Evolutionary conservation across 2,888 invertebrate genomes (phyloP).

Genomic region (Trichopria drosophilae): DNA sequence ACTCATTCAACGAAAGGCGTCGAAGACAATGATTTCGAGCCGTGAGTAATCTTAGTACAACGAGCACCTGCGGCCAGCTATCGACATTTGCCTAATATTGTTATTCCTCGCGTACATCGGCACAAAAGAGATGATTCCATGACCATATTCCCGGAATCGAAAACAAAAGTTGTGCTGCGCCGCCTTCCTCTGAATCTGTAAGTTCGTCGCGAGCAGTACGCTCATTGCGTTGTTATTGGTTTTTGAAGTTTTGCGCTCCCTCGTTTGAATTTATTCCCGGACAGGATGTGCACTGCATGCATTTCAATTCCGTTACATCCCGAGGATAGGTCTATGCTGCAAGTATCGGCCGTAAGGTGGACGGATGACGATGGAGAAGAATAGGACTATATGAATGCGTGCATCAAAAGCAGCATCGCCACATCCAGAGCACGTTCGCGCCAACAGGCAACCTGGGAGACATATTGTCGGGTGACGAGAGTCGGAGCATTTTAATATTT

Average conservation of each 20-base stretch:
- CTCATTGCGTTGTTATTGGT: constrained; percentile 28
- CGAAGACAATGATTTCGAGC: no score
- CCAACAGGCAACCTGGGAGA: constrained; percentile 39
- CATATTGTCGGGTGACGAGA: constrained; percentile 50
- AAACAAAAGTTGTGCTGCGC: no score
- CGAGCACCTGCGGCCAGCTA: no score
- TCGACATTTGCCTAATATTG: no score
- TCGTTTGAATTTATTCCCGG: constrained; percentile 42
- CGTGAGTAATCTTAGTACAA: no score
- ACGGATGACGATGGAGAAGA: background rate
- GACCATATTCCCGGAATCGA: no score
- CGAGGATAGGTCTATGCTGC: constrained; percentile 41
- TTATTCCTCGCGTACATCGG: no score
- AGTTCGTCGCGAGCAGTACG: no score
- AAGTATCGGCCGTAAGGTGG: no score
- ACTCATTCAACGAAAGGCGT: no score
- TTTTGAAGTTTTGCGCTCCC: constrained; percentile 28
- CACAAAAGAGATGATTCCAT: no score
- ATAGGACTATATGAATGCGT: constrained; percentile 20
- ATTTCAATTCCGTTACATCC: constrained; percentile 51
- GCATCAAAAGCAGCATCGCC: constrained; percentile 40
- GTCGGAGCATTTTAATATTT: constrained; percentile 53
- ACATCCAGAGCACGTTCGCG: constrained; percentile 56
- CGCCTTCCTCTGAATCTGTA: no score
- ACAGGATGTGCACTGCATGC: constrained; percentile 54